phyloP scores from a whole-genome alignment of 2,113 vertebrate species.

The Martes martes region DNA sequence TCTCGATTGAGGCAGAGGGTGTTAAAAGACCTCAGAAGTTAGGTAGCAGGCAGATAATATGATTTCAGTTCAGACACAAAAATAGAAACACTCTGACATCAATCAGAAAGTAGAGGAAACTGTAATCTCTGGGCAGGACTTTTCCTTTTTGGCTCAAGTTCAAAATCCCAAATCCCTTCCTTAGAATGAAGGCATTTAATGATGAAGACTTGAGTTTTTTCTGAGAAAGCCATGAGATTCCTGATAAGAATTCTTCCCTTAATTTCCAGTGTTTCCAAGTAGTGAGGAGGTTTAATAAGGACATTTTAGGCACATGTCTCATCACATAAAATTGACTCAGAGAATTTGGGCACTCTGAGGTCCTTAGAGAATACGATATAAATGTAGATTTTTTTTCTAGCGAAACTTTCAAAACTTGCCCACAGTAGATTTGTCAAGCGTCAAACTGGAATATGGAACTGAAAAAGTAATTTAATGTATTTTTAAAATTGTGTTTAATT shows the following conservation, averaged over 20 bases:
- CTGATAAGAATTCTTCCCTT: slow-evolving; percentile 2
- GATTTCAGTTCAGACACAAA: slow-evolving; percentile 59
- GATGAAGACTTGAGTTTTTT: background rate
- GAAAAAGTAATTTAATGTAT: background rate
- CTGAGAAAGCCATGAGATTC: background rate
- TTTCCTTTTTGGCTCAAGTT: slow-evolving; percentile 17
- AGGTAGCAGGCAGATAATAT: slow-evolving; percentile 66
- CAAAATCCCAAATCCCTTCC: background rate
- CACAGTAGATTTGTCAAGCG: background rate
- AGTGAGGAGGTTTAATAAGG: background rate
- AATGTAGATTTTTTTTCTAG: background rate
- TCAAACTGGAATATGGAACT: background rate
- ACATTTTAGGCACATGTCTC: background rate
- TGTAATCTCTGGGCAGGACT: background rate
- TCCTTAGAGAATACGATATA: background rate
- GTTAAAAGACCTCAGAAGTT: slow-evolving; percentile 52
- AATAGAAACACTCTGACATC: slow-evolving; percentile 23
- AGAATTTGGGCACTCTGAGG: background rate
- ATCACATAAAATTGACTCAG: background rate
- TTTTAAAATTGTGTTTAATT: background rate
- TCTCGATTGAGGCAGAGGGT: slow-evolving; percentile 64
- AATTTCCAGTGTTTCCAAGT: background rate
- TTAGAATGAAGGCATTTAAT: slow-evolving; percentile 8
- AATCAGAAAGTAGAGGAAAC: background rate
- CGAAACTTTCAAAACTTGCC: background rate